phyloP scores from a whole-genome alignment of 2,113 vertebrate genomes.

The Piprites chloris region DNA sequence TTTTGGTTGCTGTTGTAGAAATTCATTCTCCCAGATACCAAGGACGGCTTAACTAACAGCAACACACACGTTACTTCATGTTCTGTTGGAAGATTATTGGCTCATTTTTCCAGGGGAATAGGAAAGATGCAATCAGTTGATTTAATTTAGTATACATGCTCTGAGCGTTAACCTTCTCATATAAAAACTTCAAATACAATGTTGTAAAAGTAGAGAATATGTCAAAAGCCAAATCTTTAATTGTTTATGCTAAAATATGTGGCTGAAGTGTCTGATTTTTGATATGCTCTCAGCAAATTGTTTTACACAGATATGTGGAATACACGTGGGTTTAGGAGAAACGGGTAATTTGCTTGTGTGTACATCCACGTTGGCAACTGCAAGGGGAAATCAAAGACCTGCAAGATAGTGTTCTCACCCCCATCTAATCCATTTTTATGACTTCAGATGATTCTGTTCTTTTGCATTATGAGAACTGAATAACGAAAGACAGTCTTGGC shows the following conservation, averaged over 20 bases:
- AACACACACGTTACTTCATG: background rate
- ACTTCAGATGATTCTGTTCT: background rate
- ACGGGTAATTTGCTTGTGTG: background rate
- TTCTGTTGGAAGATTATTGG: background rate
- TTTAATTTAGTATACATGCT: background rate
- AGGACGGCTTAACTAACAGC: background rate
- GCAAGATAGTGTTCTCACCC: background rate
- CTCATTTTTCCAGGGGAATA: background rate
- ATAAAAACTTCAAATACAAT: background rate
- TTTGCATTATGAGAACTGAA: slow-evolving; percentile 4
- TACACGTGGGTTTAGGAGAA: background rate
- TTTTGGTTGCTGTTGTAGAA: background rate
- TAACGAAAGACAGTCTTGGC: background rate
- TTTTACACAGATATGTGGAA: background rate
- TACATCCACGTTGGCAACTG: background rate
- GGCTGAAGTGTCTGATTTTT: background rate
- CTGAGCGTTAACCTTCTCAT: background rate
- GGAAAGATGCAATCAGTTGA: background rate
- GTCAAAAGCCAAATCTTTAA: background rate
- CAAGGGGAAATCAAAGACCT: background rate
- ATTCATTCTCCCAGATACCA: background rate
- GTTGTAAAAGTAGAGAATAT: background rate
- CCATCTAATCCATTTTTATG: background rate
- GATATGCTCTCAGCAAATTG: background rate
- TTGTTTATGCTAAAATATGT: background rate